A percentile compares a stretch with the other conserved stretches of the same genome.
These are phyloP conservation scores for Phymorhynchus buccinoides DNA, from an alignment of 1,140 invertebrate genomes.

Conservation along the genomic window DNA sequence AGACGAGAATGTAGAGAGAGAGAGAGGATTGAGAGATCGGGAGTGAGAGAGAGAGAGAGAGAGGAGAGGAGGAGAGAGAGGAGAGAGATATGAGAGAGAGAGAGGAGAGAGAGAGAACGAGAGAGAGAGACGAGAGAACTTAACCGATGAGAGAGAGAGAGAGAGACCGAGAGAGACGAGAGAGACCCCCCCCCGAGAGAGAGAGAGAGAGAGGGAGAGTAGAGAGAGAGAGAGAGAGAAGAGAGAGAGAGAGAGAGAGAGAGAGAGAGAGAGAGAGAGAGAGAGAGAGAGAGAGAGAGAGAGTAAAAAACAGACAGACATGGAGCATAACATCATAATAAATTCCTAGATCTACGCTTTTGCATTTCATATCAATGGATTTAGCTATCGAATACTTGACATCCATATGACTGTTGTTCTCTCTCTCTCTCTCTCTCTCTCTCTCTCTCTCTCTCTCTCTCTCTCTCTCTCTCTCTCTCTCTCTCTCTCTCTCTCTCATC, in stretches of 20 bases:
- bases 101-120: neutral
- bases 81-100: neutral
- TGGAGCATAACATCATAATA: too few relatives aligned
- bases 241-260: neutral
- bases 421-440: too few relatives aligned
- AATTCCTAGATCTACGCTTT: too few relatives aligned
- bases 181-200: too few relatives aligned
- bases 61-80: neutral
- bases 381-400: too few relatives aligned
- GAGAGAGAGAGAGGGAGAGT: neutral
- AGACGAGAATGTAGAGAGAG: neutral
- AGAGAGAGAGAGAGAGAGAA: neutral
- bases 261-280: neutral
- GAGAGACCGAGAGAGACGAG: neutral
- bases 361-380: too few relatives aligned
- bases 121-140: too few relatives aligned
- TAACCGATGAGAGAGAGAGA: neutral
- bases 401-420: too few relatives aligned
- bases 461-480: neutral
- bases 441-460: neutral
- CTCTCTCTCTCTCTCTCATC: neutral
- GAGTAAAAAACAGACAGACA: too few relatives aligned
- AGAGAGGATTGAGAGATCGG: too few relatives aligned
- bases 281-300: too few relatives aligned
- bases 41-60: neutral